phyloP scores from a whole-genome alignment of 1,140 invertebrate genomes.

The Cheumatopsyche charites region DNA sequence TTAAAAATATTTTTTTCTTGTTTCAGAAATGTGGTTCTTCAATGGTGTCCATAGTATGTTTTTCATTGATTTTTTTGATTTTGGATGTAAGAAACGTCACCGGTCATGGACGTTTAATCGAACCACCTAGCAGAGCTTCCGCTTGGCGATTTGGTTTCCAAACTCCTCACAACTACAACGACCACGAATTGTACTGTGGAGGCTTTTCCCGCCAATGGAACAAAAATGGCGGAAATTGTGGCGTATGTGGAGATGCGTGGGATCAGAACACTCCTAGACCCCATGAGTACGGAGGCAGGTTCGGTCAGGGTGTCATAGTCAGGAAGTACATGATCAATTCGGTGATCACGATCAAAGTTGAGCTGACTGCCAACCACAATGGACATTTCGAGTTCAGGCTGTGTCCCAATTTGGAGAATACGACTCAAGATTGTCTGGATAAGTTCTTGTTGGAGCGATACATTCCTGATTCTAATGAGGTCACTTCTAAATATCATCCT shows the following conservation, averaged over 20 bases:
- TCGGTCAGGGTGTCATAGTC: slow-evolving; percentile 80
- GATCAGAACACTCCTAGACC: slow-evolving; percentile 72
- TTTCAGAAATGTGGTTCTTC: background rate
- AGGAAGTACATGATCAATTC: slow-evolving; percentile 73
- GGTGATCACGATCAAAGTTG: slow-evolving; percentile 73
- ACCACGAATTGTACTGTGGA: slow-evolving; percentile 88
- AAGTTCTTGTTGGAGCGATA: slow-evolving; percentile 65
- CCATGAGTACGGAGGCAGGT: slow-evolving; percentile 85
- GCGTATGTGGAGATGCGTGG: slow-evolving; percentile 87
- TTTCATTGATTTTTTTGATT: too few relatives aligned
- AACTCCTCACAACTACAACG: slow-evolving; percentile 83
- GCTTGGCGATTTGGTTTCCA: slow-evolving; percentile 81
- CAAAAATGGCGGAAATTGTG: slow-evolving; percentile 79
- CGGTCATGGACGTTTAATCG: slow-evolving; percentile 80
- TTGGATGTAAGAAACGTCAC: too few relatives aligned
- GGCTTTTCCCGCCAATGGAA: slow-evolving; percentile 81
- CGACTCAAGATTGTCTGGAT: slow-evolving; percentile 79
- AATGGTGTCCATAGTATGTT: too few relatives aligned
- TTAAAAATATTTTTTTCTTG: background rate
- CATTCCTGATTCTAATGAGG: slow-evolving; percentile 52
- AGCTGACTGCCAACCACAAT: slow-evolving; percentile 79
- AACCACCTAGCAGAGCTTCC: slow-evolving; percentile 82
- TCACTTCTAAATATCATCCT: slow-evolving; percentile 70
- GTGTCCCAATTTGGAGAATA: slow-evolving; percentile 69
- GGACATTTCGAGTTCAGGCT: slow-evolving; percentile 89